These are phyloP conservation scores for Drosophila nigritarsus DNA, from an alignment of 2,888 invertebrate genomes.

Conservation along the genomic window DNA sequence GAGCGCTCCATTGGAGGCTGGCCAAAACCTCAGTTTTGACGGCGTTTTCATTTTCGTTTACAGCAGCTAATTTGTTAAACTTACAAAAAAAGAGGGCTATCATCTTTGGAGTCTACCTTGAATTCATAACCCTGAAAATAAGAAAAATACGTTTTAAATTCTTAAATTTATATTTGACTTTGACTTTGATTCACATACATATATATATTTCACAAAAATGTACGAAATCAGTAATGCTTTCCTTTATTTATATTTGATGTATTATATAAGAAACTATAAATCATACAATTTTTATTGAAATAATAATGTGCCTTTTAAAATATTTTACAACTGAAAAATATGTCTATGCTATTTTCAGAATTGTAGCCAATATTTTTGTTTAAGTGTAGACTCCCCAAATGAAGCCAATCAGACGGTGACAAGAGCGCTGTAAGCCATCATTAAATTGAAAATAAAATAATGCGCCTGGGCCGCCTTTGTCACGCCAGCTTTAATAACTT, in stretches of 20 bases:
- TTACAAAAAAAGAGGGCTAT: not conserved
- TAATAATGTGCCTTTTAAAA: not conserved
- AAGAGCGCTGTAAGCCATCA: constrained; percentile 63
- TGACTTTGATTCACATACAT: not conserved
- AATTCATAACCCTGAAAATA: not conserved
- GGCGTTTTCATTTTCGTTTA: constrained; percentile 52
- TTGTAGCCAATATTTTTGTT: not conserved
- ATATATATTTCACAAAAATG: not conserved
- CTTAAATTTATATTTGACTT: not conserved
- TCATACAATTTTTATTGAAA: not conserved
- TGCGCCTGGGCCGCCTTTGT: constrained; percentile 60
- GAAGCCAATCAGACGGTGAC: constrained; percentile 70
- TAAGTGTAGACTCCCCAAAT: constrained; percentile 33
- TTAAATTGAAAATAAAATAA: constrained; percentile 81
- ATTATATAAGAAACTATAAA: not conserved
- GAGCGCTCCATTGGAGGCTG: constrained; percentile 9
- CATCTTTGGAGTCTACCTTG: not conserved
- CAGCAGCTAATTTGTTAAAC: constrained; percentile 49
- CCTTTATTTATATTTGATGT: no score
- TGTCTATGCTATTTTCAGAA: not conserved
- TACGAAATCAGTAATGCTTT: not conserved
- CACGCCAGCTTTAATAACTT: constrained; percentile 77
- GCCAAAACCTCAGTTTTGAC: not conserved
- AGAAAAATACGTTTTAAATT: not conserved
- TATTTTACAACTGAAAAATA: not conserved